A percentile compares a stretch with the other conserved stretches of the same genome.
phyloP scores from a whole-genome alignment of 1,140 invertebrate species.

The Drosophila guanche region DNA sequence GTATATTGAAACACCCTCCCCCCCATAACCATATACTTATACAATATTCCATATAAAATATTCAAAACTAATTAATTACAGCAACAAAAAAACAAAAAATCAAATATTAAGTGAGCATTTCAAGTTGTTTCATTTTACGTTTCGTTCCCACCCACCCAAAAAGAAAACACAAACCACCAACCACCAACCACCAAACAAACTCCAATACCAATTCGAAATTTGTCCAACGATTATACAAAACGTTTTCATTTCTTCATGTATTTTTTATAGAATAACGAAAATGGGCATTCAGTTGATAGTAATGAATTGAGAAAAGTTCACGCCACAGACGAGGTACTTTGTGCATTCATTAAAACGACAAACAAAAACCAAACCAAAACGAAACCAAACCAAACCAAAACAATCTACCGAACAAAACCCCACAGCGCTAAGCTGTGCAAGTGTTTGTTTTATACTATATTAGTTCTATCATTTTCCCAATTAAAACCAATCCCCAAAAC shows the following conservation, averaged over 20 bases:
- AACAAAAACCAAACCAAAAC: conserved; percentile 47
- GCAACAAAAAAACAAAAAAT: conserved; percentile 56
- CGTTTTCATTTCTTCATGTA: conserved; percentile 75
- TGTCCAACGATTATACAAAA: conserved; percentile 63
- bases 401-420: too few relatives aligned
- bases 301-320: conserved; percentile 84
- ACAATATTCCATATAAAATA: conserved; percentile 59
- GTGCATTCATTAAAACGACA: conserved; percentile 72
- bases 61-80: conserved; percentile 64
- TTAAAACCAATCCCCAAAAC: conserved; percentile 17
- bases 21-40: conserved; percentile 34
- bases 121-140: conserved; percentile 28
- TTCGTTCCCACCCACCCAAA: conserved; percentile 11
- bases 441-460: conserved; percentile 55
- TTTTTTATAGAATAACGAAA: conserved; percentile 84
- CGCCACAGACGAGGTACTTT: conserved; percentile 84
- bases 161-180: conserved; percentile 8
- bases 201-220: conserved; percentile 35
- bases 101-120: conserved; percentile 53
- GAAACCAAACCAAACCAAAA: conserved; percentile 51
- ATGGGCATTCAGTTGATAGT: conserved; percentile 83
- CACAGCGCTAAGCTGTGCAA: conserved; percentile 24
- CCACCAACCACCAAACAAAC: conserved; percentile 24
- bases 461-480: conserved; percentile 67
- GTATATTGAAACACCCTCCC: conserved; percentile 60